A percentile compares a stretch with the other conserved stretches of the same genome.
Evolutionary conservation across 1,140 invertebrate species (phyloP).

Genomic region (Anthonomus grandis): DNA sequence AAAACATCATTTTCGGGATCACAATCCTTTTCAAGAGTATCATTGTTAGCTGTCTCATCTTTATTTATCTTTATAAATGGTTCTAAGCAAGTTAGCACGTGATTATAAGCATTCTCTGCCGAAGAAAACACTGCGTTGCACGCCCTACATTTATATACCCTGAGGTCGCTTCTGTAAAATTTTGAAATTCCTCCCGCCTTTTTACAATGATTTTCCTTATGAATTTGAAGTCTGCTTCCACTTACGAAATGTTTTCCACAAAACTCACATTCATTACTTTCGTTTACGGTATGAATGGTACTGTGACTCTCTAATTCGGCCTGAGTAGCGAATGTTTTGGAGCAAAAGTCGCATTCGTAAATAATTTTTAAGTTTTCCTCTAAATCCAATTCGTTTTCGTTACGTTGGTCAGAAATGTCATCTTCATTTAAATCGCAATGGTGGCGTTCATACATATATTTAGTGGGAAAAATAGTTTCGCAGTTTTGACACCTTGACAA

Average conservation of each 20-base stretch:
- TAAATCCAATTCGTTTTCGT: not conserved
- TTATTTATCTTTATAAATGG: no score
- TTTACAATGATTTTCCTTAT: conserved; percentile 48
- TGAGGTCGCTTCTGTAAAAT: conserved; percentile 46
- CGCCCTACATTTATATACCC: conserved; percentile 44
- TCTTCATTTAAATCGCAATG: conserved; percentile 47
- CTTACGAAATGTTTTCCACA: conserved; percentile 48
- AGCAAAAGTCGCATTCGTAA: conserved; percentile 41
- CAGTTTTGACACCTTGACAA: conserved; percentile 47
- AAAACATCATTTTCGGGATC: conserved; percentile 6
- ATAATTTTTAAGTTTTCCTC: no score
- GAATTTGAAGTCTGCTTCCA: conserved; percentile 44
- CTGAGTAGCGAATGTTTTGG: conserved; percentile 44
- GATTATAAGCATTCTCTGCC: conserved; percentile 23
- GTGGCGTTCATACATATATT: conserved; percentile 47
- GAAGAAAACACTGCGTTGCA: conserved; percentile 46
- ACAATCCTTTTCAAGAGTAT: not conserved
- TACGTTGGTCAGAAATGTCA: conserved; percentile 43
- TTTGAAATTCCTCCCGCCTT: conserved; percentile 44
- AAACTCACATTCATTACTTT: conserved; percentile 38
- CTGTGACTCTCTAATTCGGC: conserved; percentile 44
- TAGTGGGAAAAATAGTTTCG: conserved; percentile 45
- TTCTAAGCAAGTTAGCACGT: conserved; percentile 34
- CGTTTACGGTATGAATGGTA: conserved; percentile 34
- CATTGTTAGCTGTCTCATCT: no score